phyloP scores from a whole-genome alignment of 2,113 vertebrate genomes.

The Acanthisitta chloris region DNA sequence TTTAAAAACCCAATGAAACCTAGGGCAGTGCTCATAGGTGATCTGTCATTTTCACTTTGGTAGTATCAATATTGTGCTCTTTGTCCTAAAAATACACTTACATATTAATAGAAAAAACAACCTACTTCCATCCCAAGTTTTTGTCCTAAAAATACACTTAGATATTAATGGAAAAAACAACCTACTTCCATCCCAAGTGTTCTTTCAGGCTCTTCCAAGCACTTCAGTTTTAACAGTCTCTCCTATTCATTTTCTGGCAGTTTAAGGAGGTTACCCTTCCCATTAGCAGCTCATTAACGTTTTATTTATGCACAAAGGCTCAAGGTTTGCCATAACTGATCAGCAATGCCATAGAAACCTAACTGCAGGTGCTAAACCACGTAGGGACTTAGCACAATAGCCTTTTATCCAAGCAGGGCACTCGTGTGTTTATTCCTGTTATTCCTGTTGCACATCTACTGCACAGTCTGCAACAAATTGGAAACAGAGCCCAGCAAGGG shows the following conservation, averaged over 20 bases:
- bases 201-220: not conserved
- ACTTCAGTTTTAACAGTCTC: not conserved
- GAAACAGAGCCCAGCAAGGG: not conserved
- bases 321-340: not conserved
- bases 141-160: not conserved
- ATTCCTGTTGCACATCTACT: not conserved
- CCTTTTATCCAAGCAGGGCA: not conserved
- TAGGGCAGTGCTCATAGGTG: not conserved
- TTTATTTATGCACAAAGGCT: not conserved
- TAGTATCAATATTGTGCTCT: not conserved
- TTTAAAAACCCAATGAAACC: not conserved
- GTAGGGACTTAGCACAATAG: not conserved
- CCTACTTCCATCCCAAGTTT: not conserved
- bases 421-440: not conserved
- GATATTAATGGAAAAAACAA: not conserved
- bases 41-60: conserved; percentile 1
- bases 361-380: not conserved
- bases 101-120: not conserved
- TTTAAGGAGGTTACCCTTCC: not conserved
- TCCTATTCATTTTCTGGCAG: not conserved
- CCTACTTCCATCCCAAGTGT: not conserved
- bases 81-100: not conserved
- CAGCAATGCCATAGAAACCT: not conserved
- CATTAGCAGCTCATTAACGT: not conserved
- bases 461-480: not conserved